Percentiles rank a stretch among this genome's conserved stretches.
These are phyloP conservation scores for Aleiodes alternator DNA, from an alignment of 2,888 invertebrate genomes.

Conservation along the genomic window DNA sequence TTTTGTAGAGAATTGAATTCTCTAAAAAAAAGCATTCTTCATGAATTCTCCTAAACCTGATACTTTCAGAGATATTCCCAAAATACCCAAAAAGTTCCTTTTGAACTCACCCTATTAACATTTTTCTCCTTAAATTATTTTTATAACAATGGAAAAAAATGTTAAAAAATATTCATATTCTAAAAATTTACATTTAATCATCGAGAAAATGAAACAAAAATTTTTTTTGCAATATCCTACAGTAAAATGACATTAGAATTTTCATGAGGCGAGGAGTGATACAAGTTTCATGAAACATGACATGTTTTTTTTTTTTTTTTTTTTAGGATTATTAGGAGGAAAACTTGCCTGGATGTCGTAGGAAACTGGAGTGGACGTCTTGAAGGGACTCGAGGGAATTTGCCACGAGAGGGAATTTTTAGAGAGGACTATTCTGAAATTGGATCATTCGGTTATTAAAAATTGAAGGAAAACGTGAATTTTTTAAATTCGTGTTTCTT, in stretches of 20 bases:
- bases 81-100: no score
- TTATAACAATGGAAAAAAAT: background rate
- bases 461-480: no score
- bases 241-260: background rate
- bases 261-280: background rate
- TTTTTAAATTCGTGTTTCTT: no score
- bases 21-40: background rate
- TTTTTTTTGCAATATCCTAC: no score
- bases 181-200: no score
- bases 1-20: no score
- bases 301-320: background rate
- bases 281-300: background rate
- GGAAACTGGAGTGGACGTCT: background rate
- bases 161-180: background rate
- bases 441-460: no score
- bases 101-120: no score
- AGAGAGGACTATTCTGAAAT: background rate
- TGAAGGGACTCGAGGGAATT: constrained; percentile 5
- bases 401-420: background rate
- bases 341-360: constrained; percentile 13
- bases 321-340: background rate
- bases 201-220: no score
- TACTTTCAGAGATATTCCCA: no score
- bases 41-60: background rate
- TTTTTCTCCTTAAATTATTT: no score